phyloP scores from a whole-genome alignment of 2,888 invertebrate genomes.

The Clistopyga incitator region DNA sequence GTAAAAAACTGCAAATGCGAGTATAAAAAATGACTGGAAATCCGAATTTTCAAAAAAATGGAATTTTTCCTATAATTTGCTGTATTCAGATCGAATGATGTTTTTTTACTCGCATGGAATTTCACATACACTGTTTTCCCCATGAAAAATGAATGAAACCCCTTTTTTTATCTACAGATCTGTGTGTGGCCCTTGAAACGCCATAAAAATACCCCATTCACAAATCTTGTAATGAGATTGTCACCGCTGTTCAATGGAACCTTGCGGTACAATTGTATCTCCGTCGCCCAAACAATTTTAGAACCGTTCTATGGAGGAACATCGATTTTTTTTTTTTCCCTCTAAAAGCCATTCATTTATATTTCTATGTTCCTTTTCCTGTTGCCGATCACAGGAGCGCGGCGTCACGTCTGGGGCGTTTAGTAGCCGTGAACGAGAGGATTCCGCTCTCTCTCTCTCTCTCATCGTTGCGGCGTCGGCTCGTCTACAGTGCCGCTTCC shows the following conservation, averaged over 20 bases:
- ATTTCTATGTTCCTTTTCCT: constrained; percentile 21
- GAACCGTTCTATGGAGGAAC: neutral
- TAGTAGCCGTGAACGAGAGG: constrained; percentile 50
- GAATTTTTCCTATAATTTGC: no score
- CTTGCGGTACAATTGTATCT: neutral
- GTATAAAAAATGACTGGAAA: no score
- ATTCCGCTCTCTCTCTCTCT: no score
- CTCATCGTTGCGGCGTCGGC: constrained; percentile 35
- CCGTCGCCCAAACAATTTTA: neutral
- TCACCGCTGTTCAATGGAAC: neutral
- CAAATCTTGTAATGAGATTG: neutral
- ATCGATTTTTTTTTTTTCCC: constrained; percentile 5
- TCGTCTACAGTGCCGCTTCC: constrained; percentile 39
- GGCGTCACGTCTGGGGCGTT: constrained; percentile 47
- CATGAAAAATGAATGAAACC: neutral
- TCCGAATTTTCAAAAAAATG: no score
- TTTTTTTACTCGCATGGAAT: no score
- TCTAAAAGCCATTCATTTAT: constrained; percentile 46
- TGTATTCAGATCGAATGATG: no score
- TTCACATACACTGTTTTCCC: no score
- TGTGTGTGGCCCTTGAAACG: neutral
- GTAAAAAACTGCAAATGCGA: no score
- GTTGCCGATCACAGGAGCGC: constrained; percentile 24
- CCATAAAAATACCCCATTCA: neutral
- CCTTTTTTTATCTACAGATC: neutral